Base-by-base conservation (phyloP, 2,113 vertebrate species). In the Callipepla californica region DNA sequence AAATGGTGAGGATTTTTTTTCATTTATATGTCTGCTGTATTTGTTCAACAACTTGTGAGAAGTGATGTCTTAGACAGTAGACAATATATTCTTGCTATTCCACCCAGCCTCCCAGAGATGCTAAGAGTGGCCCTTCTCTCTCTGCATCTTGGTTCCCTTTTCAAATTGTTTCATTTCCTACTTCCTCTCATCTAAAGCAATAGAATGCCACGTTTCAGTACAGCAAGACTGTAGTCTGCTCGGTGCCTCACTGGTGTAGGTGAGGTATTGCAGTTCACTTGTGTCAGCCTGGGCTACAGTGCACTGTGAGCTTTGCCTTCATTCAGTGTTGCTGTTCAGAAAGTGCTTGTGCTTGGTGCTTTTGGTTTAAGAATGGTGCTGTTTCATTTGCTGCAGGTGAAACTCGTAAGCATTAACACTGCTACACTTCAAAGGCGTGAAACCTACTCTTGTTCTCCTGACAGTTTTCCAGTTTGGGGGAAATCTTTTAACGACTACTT, bases 1-100 rank as follows among this genome's bases (percentile, higher is more conserved):
- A 97, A 97, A 93, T 32, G 7, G 51, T 94, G 57, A 42, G 47
- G 1, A 2, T 4, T 91, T 94, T 96, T 95, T 95, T 87, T 86
- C 91, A 90, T 92, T 72, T 57, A 47, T 11, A 1, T 12, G 11
- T 48, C 69, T 92, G 55, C 76, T 86, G 10, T 84, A 2, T 93
- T 90, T 92, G 50, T 90, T 88, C 61, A 80, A 9, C 47, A n/a
- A 8, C 51, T 32, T 32, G 0, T 30, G 65, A 63, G 65, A 86
- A 47, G 7, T 76, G 42, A 40, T 80, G 55, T 66, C 51, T 67
- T 74, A 38, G 30, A 55, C 68, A 80, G 59, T 5, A 38, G 42
- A 50, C 13, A 42, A 63, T 47, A 7, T 40, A 2, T 20, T 11
- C 38, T 34, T 83, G 65, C 34, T 85, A 0, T 67, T 83, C 38